Percentiles rank a stretch among this genome's conserved stretches.
Conservation (phyloP, 2,113 vertebrate genomes). For the Ameiurus melas region DNA sequence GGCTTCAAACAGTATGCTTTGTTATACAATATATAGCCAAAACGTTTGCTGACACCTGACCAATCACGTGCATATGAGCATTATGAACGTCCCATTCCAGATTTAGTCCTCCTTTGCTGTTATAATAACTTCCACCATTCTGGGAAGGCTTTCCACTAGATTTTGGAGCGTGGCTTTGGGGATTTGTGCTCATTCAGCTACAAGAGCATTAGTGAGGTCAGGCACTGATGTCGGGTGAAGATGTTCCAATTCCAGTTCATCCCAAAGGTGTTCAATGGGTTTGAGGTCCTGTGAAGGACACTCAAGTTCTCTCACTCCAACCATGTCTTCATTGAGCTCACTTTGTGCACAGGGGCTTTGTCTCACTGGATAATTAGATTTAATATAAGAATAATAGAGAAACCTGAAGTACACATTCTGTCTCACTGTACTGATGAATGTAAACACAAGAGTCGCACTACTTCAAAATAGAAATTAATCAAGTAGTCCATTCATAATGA, state of each 20-base stretch:
- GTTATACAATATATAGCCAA: background rate
- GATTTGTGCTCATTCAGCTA: background rate
- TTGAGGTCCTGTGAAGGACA: background rate
- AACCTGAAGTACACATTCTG: background rate
- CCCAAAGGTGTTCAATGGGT: background rate
- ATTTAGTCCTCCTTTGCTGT: background rate
- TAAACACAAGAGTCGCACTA: background rate
- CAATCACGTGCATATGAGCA: background rate
- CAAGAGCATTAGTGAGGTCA: background rate
- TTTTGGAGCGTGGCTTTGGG: background rate
- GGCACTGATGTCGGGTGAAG: background rate
- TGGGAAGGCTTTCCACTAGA: background rate
- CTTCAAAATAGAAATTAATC: background rate
- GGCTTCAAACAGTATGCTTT: background rate
- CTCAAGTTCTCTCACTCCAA: background rate
- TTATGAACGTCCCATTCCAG: background rate
- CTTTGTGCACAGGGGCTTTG: background rate
- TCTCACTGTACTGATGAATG: background rate
- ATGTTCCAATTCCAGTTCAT: background rate
- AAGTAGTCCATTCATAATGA: background rate
- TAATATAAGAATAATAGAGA: background rate
- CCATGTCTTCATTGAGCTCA: background rate
- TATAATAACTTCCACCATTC: background rate
- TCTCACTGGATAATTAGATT: background rate
- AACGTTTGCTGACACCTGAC: background rate